A percentile compares a stretch with the other conserved stretches of the same genome.
Evolutionary conservation across 1,140 invertebrate genomes (phyloP).

Genomic region (Geopemphigus sp.): DNA sequence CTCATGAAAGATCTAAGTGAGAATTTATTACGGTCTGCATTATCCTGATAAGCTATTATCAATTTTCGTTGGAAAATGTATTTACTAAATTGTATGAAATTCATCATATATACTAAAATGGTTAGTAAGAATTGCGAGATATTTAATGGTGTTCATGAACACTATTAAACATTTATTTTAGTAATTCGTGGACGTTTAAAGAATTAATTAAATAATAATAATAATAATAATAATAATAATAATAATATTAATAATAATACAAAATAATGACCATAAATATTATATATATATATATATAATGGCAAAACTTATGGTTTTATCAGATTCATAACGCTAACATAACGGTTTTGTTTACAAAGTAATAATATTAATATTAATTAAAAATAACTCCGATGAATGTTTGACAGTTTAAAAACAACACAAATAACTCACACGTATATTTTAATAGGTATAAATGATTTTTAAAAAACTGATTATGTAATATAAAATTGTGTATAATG

Average conservation of each 20-base stretch:
- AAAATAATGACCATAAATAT: constrained; percentile 34
- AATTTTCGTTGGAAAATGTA: background rate
- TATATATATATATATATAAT: constrained; percentile 13
- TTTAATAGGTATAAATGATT: constrained; percentile 39
- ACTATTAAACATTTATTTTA: constrained; percentile 21
- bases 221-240: constrained; percentile 40
- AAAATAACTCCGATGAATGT: constrained; percentile 32
- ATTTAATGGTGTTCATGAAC: background rate
- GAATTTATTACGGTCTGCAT: background rate
- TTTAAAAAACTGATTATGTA: constrained; percentile 45
- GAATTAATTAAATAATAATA: constrained; percentile 24
- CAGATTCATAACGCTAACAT: constrained; percentile 41
- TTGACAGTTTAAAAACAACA: constrained; percentile 47
- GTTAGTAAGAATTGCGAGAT: background rate
- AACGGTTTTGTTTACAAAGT: constrained; percentile 40
- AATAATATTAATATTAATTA: constrained; percentile 31
- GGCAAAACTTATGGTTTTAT: constrained; percentile 41
- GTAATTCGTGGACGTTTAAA: constrained; percentile 37
- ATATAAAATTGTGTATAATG: constrained; percentile 45
- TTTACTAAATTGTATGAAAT: constrained; percentile 22
- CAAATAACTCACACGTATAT: constrained; percentile 35
- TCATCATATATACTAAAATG: constrained; percentile 3
- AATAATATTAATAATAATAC: constrained; percentile 37
- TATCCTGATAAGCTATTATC: background rate
- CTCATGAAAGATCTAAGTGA: constrained; percentile 19